Percentiles rank a stretch among this genome's conserved stretches.
Conservation (phyloP, 2,888 invertebrate species). For the Volucella inflata region DNA sequence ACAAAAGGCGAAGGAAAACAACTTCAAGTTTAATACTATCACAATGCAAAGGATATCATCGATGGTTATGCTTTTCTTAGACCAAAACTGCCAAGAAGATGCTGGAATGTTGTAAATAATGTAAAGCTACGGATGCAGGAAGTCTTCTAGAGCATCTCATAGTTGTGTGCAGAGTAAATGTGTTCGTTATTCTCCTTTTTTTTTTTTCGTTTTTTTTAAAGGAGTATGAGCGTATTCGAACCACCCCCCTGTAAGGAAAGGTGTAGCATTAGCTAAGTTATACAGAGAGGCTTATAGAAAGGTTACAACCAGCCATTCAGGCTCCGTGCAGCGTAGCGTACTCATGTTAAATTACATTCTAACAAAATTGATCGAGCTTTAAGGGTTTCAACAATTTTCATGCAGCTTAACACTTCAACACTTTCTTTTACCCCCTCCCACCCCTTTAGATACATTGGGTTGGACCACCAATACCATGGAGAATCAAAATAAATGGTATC, state of each 20-base stretch:
- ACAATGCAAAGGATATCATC: slow-evolving; percentile 69
- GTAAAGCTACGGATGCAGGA: slow-evolving; percentile 66
- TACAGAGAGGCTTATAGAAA: slow-evolving; percentile 25
- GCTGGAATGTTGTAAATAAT: slow-evolving; percentile 70
- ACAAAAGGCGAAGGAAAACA: slow-evolving; percentile 56
- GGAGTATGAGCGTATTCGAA: slow-evolving; percentile 30
- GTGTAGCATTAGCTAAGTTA: slow-evolving; percentile 61
- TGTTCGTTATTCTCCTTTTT: neutral
- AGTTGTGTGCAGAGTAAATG: slow-evolving; percentile 34
- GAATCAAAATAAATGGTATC: slow-evolving; percentile 63
- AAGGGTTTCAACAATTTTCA: slow-evolving; percentile 70
- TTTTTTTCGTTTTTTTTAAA: neutral
- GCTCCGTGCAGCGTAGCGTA: slow-evolving; percentile 53
- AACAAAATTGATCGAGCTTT: slow-evolving; percentile 72
- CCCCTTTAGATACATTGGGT: no score
- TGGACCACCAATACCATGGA: neutral
- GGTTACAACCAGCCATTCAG: slow-evolving; percentile 43
- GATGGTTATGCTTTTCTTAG: slow-evolving; percentile 69
- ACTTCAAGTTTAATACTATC: slow-evolving; percentile 65
- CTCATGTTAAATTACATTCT: slow-evolving; percentile 70
- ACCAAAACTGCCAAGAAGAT: slow-evolving; percentile 65
- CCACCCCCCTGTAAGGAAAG: slow-evolving; percentile 16
- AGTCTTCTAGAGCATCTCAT: slow-evolving; percentile 48
- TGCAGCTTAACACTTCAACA: slow-evolving; percentile 75
- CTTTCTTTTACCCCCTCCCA: slow-evolving; percentile 11